A percentile compares a stretch with the other conserved stretches of the same genome.
phyloP scores from a whole-genome alignment of 2,797 vertebrate genomes.

The Artibeus lituratus region DNA sequence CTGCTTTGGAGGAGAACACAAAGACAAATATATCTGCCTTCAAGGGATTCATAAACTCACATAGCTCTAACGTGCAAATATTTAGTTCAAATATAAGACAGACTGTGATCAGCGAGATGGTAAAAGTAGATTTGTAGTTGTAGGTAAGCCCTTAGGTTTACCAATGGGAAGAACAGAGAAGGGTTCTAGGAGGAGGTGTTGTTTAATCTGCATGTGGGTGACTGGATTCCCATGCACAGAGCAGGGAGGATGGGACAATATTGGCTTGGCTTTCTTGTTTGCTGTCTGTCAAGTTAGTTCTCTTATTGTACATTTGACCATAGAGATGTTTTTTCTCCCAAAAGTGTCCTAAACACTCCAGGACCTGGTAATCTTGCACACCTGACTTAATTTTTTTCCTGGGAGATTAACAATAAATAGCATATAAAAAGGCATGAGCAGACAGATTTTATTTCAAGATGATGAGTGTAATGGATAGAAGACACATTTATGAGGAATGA shows the following conservation, averaged over 20 bases:
- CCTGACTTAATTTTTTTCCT: neutral
- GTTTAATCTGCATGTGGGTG: neutral
- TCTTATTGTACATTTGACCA: neutral
- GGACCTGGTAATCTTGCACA: neutral
- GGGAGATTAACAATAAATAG: neutral
- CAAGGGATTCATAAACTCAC: neutral
- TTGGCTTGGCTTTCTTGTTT: neutral
- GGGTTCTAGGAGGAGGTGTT: neutral
- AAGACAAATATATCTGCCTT: neutral
- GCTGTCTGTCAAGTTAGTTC: neutral
- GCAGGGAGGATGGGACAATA: neutral
- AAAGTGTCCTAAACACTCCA: neutral
- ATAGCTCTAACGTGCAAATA: neutral
- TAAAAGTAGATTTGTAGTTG: neutral
- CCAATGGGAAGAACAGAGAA: neutral
- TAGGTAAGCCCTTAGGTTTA: neutral
- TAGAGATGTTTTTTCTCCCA: neutral
- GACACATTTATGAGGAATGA: neutral
- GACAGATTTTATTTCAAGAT: conserved; percentile 46
- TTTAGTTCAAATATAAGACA: neutral
- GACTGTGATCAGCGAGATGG: neutral
- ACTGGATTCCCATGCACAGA: neutral
- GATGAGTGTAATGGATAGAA: neutral
- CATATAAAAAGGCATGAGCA: neutral
- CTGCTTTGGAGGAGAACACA: neutral